Evolutionary conservation across 2,797 vertebrate genomes (phyloP), one percentile per base, ranked within the genome.

Genomic region (Lophius americanus): DNA sequence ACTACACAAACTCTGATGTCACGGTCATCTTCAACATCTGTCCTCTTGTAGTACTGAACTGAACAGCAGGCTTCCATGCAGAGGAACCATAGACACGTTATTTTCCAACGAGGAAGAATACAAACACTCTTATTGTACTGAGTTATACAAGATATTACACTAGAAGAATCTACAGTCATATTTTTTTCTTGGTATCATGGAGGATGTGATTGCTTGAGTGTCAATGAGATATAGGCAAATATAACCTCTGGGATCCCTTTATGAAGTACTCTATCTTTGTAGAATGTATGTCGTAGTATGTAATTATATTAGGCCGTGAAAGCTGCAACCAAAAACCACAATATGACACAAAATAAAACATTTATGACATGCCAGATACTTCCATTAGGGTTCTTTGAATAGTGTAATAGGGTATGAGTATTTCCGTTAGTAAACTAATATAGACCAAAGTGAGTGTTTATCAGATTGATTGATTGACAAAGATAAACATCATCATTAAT

Each of bases 21-120:
- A 82, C n/a, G 63, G 60, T 76, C 43, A 48, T 81, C 83, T 79
- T 78, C 72, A 81, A 82, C 89, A 89, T 91, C 83, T 89, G 87
- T 81, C 79, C 65, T 39, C 68, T 75, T 73, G 64, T 58, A 75
- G 41, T 63, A 56, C 44, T 51, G 41, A 65, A 56, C 44, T 51
- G 47, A 60, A 68, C 56, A 32, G 41, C 71, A 64, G 38, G 42
- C 62, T 32, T 76, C 49, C 77, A 38, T 39, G 70, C 35, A 48
- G 32, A 61, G 32, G 46, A 78, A 55, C 55, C 52, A 4, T 0
- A 5, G 47, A 47, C 49, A 48, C 0, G 43, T 12, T 37, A 50
- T 33, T 54, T 44, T 64, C 48, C 54, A 46, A 7, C n/a, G 7
- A 51, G 10, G 12, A 60, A 36, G 59, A 65, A 6, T 14, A 37